Evolutionary conservation across 2,797 vertebrate genomes (phyloP).

Genomic region (Mormyrus hasselquistii): DNA sequence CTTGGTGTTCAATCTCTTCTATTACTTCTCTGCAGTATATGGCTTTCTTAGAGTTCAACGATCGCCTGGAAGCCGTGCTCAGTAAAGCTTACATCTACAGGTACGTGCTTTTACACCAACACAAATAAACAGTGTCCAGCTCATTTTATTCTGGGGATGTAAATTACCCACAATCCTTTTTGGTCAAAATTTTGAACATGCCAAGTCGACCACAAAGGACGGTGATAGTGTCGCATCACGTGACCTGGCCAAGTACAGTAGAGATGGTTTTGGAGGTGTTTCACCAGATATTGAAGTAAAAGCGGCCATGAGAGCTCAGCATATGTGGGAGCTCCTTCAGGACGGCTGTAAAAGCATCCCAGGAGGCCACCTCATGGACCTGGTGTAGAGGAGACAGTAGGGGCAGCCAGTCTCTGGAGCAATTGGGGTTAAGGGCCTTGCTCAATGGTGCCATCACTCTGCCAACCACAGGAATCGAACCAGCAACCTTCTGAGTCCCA

Average conservation of each 20-base stretch:
- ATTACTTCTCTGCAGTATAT: constrained; percentile 65
- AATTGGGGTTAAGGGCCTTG: neutral
- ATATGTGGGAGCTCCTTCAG: neutral
- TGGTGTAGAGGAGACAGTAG: neutral
- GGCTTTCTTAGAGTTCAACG: constrained; percentile 93
- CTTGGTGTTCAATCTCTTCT: neutral
- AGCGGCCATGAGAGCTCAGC: neutral
- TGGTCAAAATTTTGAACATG: neutral
- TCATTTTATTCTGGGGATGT: neutral
- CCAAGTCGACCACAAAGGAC: neutral
- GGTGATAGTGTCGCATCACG: neutral
- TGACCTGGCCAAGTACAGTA: neutral
- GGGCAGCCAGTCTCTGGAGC: neutral
- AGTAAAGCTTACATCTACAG: constrained; percentile 95
- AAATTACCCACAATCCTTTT: neutral
- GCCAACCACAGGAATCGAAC: neutral
- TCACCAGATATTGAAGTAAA: neutral
- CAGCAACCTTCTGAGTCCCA: neutral
- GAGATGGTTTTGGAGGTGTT: neutral
- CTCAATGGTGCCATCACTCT: neutral
- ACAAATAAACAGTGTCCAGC: neutral
- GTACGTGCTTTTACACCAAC: constrained; percentile 46
- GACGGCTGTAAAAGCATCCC: neutral
- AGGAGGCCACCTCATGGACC: neutral
- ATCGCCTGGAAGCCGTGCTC: constrained; percentile 83